A percentile compares a stretch with the other conserved stretches of the same genome.
Evolutionary conservation across 2,888 invertebrate species (phyloP).

Genomic region (Agrochola litura): DNA sequence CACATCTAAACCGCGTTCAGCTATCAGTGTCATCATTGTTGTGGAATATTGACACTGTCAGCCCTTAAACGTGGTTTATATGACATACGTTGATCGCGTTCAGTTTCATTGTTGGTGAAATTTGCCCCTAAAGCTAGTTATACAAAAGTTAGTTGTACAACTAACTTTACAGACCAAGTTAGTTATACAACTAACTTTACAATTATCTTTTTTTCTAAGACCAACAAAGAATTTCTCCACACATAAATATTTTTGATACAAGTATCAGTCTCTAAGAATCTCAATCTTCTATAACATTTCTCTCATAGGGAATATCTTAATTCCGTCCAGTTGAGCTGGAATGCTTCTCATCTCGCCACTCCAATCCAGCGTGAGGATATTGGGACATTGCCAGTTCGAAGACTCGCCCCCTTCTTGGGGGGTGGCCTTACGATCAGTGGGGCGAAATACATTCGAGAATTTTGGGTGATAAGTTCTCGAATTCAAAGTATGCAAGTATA

Average conservation of each 20-base stretch:
- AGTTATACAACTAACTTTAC: too few species aligned
- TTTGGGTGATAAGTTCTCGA: not conserved
- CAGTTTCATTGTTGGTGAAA: not conserved
- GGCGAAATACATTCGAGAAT: conserved; percentile 20
- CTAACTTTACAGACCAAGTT: too few species aligned
- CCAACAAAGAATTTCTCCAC: not conserved
- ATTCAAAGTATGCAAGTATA: not conserved
- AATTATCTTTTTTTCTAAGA: too few species aligned
- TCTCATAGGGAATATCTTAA: conserved; percentile 62
- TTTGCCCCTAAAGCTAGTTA: not conserved
- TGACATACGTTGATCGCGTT: not conserved
- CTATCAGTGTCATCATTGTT: too few species aligned
- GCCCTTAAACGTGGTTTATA: not conserved
- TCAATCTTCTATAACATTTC: conserved; percentile 25
- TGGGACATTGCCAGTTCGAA: conserved; percentile 67
- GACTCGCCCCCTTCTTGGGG: conserved; percentile 43
- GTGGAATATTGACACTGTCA: not conserved
- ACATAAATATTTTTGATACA: not conserved
- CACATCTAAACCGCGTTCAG: too few species aligned
- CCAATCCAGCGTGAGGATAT: conserved; percentile 67
- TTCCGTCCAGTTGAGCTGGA: conserved; percentile 59
- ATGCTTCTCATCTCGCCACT: conserved; percentile 65
- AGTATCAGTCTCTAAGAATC: conserved; percentile 10
- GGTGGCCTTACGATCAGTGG: conserved; percentile 40
- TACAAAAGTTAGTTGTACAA: too few species aligned